Conservation (phyloP, 2,797 vertebrate genomes). For the Remorina albescens region DNA sequence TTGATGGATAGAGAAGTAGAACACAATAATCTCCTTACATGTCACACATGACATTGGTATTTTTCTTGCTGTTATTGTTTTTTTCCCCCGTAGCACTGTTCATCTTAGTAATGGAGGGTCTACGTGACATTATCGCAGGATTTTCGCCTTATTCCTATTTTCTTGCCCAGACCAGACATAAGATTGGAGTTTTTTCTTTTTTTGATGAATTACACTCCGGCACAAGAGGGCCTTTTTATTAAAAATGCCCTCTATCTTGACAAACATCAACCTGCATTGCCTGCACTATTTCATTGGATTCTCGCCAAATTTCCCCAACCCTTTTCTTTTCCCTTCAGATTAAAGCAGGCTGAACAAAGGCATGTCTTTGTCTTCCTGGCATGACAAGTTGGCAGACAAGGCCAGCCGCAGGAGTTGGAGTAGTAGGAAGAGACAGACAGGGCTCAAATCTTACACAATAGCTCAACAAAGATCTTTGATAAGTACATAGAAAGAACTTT, state of each 20-base stretch:
- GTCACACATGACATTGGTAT: background rate
- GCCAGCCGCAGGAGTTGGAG: conserved; percentile 53
- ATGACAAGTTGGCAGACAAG: conserved; percentile 72
- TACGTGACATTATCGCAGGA: conserved; percentile 44
- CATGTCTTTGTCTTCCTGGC: conserved; percentile 62
- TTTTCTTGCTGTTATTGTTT: conserved; percentile 24
- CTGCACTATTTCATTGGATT: conserved; percentile 60
- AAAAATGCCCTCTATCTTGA: conserved; percentile 69
- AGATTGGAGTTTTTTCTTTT: conserved; percentile 27
- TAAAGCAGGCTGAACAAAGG: conserved; percentile 73
- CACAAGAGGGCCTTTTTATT: conserved; percentile 60
- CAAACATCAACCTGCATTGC: conserved; percentile 72
- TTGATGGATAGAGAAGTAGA: conserved; percentile 16
- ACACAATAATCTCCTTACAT: conserved; percentile 19
- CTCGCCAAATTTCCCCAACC: conserved; percentile 53
- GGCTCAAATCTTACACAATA: conserved; percentile 54
- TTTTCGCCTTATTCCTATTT: conserved; percentile 46
- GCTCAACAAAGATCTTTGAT: conserved; percentile 52
- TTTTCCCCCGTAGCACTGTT: conserved; percentile 20
- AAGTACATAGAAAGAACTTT: conserved; percentile 33
- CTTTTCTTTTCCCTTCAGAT: conserved; percentile 62
- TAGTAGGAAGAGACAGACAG: conserved; percentile 55
- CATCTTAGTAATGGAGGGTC: conserved; percentile 47
- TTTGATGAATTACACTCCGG: conserved; percentile 54
- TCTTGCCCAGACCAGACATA: conserved; percentile 29